A percentile compares a stretch with the other conserved stretches of the same genome.
Conservation (phyloP, 2,113 vertebrate species). For the Xiphophorus couchianus region DNA sequence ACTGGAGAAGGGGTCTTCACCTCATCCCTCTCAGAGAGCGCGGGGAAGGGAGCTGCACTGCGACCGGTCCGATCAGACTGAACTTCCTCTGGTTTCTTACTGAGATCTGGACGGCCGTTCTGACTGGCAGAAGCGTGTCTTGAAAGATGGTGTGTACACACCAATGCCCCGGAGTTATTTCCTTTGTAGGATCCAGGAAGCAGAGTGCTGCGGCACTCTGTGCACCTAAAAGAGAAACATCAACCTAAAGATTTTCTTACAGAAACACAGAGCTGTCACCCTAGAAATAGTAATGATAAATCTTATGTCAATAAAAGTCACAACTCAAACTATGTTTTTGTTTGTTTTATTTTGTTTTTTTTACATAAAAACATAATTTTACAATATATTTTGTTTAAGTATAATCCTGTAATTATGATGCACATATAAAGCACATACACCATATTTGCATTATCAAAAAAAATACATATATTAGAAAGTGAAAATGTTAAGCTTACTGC, state of each 20-base stretch:
- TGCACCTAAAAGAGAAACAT: slow-evolving; percentile 83
- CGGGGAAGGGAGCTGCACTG: slow-evolving; percentile 15
- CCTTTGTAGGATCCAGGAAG: slow-evolving; percentile 91
- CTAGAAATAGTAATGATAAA: background rate
- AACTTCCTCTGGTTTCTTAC: slow-evolving; percentile 43
- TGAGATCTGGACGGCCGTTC: slow-evolving; percentile 68
- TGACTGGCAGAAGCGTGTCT: slow-evolving; percentile 60
- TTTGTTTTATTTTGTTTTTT: no score
- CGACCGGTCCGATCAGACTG: slow-evolving; percentile 42
- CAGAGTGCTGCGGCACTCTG: slow-evolving; percentile 90
- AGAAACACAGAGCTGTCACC: background rate
- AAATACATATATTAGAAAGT: no score
- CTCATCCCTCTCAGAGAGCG: slow-evolving; percentile 27
- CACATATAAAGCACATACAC: no score
- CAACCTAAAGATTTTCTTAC: background rate
- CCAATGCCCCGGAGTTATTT: slow-evolving; percentile 83
- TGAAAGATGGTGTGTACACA: slow-evolving; percentile 86
- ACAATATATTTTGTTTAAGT: no score
- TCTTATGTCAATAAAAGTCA: no score
- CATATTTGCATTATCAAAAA: no score
- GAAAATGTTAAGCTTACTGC: no score
- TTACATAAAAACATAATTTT: no score
- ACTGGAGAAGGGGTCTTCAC: slow-evolving; percentile 25
- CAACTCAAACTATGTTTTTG: no score
- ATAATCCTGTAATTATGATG: no score